Evolutionary conservation across 1,140 invertebrate species (phyloP), one percentile per base, ranked within the genome.

Genomic region (Diorhabda sublineata): DNA sequence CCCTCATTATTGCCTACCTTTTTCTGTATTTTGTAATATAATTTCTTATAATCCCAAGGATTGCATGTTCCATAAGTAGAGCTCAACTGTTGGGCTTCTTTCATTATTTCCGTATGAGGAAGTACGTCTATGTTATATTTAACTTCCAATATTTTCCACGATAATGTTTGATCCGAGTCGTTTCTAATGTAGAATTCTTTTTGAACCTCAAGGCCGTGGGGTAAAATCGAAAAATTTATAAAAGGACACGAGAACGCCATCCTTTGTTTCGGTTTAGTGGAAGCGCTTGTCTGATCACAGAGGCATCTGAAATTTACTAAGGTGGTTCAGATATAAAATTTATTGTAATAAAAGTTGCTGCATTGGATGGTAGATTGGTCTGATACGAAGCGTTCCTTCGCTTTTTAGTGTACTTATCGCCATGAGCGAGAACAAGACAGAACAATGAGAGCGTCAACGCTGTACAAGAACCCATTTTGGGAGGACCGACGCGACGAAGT

Each of bases 111-210:
- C 6, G 61, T 26, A 41, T 69, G 58, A 4, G 72, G 72, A 6
- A 26, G 42, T 41, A 2, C n/a, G 41, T 71, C 69, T 8, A 73
- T 52, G 45, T 69, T 64, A 57, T 73, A 73, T 65, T 68, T 67
- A 3, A 73, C 8, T 56, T 73, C 72, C 2, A 64, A 45, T 26
- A 73, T 69, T 58, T 47, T 45, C 72, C 72, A 73, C 47, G 60
- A 42, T 4, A 44, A 4, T 5, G 67, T 9, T 8, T 67, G 7
- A 7, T 45, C 7, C n/a, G 64, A 11, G 3, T 58, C 6, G 59
- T 71, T 73, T 63, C 11, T 45, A 8, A 73, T 63, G n/a, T 60
- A 60, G 43, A 73, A 67, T 41, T 67, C 58, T 64, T 66, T 64
- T 67, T 67, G 52, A 42, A 71, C 8, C 11, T 68, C 58, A 9